A percentile compares a stretch with the other conserved stretches of the same genome.
Conservation (phyloP, 2,113 vertebrate species). For the Brachirus orientalis region DNA sequence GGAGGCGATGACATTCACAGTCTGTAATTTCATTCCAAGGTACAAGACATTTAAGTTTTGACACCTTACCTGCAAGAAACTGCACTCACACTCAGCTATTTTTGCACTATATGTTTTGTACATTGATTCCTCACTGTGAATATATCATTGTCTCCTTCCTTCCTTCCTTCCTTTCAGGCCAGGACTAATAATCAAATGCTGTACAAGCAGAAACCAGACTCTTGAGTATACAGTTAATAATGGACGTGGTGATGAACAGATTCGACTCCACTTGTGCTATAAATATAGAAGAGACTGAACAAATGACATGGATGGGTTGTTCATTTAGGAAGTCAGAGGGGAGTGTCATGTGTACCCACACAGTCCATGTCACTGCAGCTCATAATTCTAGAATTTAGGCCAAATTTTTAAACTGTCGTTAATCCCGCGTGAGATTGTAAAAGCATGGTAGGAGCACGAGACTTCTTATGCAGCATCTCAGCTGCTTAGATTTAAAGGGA, state of each 20-base stretch:
- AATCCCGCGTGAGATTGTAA: background rate
- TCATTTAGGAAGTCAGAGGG: background rate
- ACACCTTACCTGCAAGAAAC: constrained; percentile 34
- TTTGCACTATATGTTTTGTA: constrained; percentile 47
- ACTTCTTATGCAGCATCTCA: background rate
- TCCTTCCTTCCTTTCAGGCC: constrained; percentile 9
- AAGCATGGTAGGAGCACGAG: background rate
- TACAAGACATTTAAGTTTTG: constrained; percentile 48
- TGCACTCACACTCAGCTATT: constrained; percentile 26
- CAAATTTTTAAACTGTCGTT: background rate
- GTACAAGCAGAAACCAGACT: constrained; percentile 1
- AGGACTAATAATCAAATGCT: constrained; percentile 57
- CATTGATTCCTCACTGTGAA: constrained; percentile 21
- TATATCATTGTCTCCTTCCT: constrained; percentile 39
- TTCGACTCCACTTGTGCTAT: background rate
- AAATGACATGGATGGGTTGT: background rate
- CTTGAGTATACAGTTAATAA: background rate
- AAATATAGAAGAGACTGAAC: constrained; percentile 9
- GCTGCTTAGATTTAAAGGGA: background rate
- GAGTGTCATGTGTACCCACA: background rate
- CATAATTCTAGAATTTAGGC: constrained; percentile 2
- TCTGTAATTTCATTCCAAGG: constrained; percentile 26
- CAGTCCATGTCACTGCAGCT: background rate
- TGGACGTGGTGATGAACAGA: constrained; percentile 8
- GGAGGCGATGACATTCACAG: constrained; percentile 35